Evolutionary conservation across 2,113 vertebrate species (phyloP).

Genomic region (Tragelaphus strepsiceros): DNA sequence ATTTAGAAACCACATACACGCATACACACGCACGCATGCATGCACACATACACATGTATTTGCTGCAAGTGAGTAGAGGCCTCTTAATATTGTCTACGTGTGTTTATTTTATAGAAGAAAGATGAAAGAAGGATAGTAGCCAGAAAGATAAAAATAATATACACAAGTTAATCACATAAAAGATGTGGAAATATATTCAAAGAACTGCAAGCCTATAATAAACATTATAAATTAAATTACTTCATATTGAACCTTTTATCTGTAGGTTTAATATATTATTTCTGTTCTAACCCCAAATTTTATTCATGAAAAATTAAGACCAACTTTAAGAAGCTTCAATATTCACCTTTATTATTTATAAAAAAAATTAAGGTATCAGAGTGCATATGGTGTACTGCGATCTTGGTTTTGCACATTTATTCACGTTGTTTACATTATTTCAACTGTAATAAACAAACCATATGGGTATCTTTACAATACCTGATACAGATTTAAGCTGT

Average conservation of each 20-base stretch:
- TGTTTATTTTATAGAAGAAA: slow-evolving; percentile 27
- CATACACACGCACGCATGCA: not conserved
- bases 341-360: slow-evolving; percentile 81
- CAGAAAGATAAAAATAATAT: slow-evolving; percentile 34
- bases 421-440: slow-evolving; percentile 77
- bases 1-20: not conserved
- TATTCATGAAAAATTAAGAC: slow-evolving; percentile 75
- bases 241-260: slow-evolving; percentile 11
- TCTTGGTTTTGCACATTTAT: slow-evolving; percentile 77
- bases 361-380: slow-evolving; percentile 79
- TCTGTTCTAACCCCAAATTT: slow-evolving; percentile 33
- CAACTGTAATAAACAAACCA: slow-evolving; percentile 78
- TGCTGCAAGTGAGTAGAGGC: not conserved
- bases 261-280: slow-evolving; percentile 20
- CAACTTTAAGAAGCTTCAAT: slow-evolving; percentile 72
- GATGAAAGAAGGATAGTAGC: not conserved
- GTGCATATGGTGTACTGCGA: slow-evolving; percentile 73
- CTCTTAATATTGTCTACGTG: slow-evolving; percentile 6
- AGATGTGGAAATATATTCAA: slow-evolving; percentile 30
- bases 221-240: slow-evolving; percentile 34
- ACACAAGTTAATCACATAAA: not conserved
- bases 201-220: slow-evolving; percentile 3
- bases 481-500: slow-evolving; percentile 75
- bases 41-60: not conserved
- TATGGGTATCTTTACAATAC: slow-evolving; percentile 82